phyloP scores from a whole-genome alignment of 64 coral and sea anemone genomes.

The Pocillopora verrucosa region DNA sequence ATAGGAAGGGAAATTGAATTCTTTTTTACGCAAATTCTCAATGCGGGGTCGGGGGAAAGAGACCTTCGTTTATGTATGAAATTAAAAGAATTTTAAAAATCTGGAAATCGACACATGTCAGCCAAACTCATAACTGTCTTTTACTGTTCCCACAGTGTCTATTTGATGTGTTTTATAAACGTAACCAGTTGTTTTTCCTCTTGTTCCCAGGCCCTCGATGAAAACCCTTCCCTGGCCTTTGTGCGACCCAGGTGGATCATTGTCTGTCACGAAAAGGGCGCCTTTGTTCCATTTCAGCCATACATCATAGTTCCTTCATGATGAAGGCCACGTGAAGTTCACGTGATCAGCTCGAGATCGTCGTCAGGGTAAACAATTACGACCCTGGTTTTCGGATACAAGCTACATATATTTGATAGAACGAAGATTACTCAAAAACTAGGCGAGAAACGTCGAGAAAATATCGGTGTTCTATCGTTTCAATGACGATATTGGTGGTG shows the following conservation, averaged over 20 bases:
- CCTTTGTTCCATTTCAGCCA: slow-evolving; percentile 91
- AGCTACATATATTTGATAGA: not conserved
- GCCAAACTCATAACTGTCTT: too few species aligned
- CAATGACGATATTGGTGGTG: not conserved
- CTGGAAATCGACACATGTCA: too few species aligned
- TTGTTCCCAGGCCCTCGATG: slow-evolving; percentile 79
- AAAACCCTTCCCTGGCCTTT: slow-evolving; percentile 95
- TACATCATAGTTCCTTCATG: slow-evolving; percentile 86
- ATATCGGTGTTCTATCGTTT: not conserved
- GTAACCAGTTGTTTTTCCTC: not conserved
- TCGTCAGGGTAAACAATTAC: not conserved
- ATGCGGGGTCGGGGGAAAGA: too few species aligned
- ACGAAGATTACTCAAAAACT: not conserved
- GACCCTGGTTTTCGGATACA: not conserved
- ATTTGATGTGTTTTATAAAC: not conserved
- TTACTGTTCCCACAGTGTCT: not conserved
- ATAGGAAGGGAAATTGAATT: too few species aligned
- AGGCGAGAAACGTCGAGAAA: not conserved
- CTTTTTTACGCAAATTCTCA: too few species aligned
- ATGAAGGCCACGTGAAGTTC: not conserved
- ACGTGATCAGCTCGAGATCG: not conserved
- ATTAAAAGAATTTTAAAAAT: too few species aligned
- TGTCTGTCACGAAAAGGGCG: slow-evolving; percentile 83
- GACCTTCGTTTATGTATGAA: too few species aligned
- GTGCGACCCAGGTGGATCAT: slow-evolving; percentile 96